Evolutionary conservation across 2,888 invertebrate species (phyloP).

Genomic region (Pristionchus exspectatus): DNA sequence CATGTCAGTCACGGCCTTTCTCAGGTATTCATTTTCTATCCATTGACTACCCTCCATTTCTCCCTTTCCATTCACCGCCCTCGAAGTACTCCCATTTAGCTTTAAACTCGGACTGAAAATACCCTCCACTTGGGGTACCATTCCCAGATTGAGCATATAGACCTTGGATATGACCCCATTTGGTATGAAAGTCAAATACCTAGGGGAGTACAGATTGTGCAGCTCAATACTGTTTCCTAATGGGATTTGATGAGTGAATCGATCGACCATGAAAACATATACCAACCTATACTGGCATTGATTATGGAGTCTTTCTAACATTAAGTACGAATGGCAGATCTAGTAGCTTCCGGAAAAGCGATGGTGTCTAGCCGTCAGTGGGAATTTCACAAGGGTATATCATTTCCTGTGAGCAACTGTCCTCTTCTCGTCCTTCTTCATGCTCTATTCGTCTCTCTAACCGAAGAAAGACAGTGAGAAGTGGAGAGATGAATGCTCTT

Average conservation of each 20-base stretch:
- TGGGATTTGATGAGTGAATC: no score
- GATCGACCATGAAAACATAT: no score
- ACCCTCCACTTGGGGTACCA: background rate
- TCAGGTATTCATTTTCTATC: constrained; percentile 62
- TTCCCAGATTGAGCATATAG: background rate
- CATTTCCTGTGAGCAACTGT: background rate
- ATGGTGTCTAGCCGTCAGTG: constrained; percentile 10
- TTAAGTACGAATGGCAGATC: background rate
- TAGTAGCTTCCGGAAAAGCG: background rate
- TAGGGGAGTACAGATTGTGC: background rate
- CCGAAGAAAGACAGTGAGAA: background rate
- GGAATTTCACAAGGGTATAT: background rate
- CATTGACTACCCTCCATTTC: background rate
- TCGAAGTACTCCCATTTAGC: background rate
- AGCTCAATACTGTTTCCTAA: background rate
- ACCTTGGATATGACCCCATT: background rate
- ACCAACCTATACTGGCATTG: no score
- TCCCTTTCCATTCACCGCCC: background rate
- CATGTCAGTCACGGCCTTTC: constrained; percentile 75
- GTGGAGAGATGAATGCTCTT: background rate
- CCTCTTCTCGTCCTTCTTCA: background rate
- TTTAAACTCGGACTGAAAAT: background rate
- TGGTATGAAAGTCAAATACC: background rate
- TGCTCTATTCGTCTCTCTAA: background rate
- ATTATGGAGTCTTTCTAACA: no score